Evolutionary conservation across 2,797 vertebrate genomes (phyloP).

Genomic region (Florisuga fusca): DNA sequence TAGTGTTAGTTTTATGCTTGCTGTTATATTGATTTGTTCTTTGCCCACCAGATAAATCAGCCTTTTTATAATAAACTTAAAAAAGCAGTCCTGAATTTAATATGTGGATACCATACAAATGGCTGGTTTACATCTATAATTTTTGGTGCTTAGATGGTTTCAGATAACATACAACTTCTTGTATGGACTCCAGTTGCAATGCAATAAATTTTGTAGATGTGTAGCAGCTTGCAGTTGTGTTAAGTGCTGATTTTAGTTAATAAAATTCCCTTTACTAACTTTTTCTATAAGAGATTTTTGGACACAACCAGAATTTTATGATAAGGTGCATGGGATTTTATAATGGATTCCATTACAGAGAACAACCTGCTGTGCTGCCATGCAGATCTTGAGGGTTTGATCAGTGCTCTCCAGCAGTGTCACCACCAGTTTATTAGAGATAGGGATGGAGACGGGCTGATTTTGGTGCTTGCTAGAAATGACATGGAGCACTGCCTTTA

Average conservation of each 20-base stretch:
- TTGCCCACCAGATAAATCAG: conserved; percentile 17
- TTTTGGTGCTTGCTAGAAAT: neutral
- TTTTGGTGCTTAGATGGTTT: conserved; percentile 26
- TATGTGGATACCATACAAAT: conserved; percentile 19
- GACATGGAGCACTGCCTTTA: neutral
- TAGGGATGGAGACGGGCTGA: neutral
- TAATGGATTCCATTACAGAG: conserved; percentile 18
- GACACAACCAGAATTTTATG: conserved; percentile 38
- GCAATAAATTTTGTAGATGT: conserved; percentile 45
- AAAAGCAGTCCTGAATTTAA: conserved; percentile 17
- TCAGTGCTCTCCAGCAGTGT: neutral
- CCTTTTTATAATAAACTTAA: conserved; percentile 5
- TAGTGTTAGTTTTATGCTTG: conserved; percentile 1
- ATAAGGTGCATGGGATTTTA: conserved; percentile 22
- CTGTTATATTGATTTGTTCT: conserved; percentile 34
- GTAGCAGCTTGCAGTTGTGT: conserved; percentile 42
- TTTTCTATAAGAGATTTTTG: conserved; percentile 36
- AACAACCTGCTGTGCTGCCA: neutral
- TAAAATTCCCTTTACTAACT: conserved; percentile 58
- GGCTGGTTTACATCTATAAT: conserved; percentile 37
- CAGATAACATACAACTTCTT: conserved; percentile 20
- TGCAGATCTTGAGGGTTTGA: conserved; percentile 13
- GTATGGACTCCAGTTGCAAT: neutral
- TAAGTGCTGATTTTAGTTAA: conserved; percentile 69
- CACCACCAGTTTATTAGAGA: neutral